A percentile compares a stretch with the other conserved stretches of the same genome.
phyloP scores from a whole-genome alignment of 2,113 vertebrate genomes.

The Trematomus loennbergii region DNA sequence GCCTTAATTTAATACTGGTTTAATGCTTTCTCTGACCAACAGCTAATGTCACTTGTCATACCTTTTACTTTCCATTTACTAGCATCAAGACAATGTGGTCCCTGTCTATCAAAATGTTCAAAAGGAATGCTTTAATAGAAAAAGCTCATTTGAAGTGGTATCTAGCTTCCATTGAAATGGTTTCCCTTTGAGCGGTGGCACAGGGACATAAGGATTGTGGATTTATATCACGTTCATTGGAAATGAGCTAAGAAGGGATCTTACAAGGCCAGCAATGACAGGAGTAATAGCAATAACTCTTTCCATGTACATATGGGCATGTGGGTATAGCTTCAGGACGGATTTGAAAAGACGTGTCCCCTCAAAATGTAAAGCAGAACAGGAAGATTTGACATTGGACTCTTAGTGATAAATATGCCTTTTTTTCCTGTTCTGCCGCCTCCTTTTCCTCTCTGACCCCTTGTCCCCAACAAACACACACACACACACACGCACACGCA shows the following conservation, averaged over 20 bases:
- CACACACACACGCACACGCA: constrained; percentile 22
- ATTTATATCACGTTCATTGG: background rate
- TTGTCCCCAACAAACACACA: constrained; percentile 20
- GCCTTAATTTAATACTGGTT: background rate
- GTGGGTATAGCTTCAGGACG: background rate
- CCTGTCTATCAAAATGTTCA: background rate
- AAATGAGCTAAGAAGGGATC: background rate
- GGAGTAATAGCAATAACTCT: background rate
- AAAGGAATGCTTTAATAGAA: background rate
- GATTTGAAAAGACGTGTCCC: background rate
- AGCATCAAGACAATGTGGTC: background rate
- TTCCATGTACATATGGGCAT: background rate
- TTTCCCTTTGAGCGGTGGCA: background rate
- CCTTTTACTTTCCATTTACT: background rate
- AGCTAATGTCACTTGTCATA: background rate
- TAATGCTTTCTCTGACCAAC: background rate
- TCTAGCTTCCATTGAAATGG: background rate
- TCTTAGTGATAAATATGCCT: background rate
- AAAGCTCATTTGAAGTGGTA: background rate
- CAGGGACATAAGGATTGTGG: too few species aligned
- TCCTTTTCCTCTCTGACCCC: constrained; percentile 12
- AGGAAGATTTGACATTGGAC: background rate
- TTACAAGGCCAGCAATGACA: background rate
- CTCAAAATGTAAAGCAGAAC: too few species aligned
- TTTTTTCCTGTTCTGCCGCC: constrained; percentile 15